These are phyloP conservation scores for Anarrhichthys ocellatus DNA, from an alignment of 2,113 vertebrate genomes.

Conservation along the genomic window DNA sequence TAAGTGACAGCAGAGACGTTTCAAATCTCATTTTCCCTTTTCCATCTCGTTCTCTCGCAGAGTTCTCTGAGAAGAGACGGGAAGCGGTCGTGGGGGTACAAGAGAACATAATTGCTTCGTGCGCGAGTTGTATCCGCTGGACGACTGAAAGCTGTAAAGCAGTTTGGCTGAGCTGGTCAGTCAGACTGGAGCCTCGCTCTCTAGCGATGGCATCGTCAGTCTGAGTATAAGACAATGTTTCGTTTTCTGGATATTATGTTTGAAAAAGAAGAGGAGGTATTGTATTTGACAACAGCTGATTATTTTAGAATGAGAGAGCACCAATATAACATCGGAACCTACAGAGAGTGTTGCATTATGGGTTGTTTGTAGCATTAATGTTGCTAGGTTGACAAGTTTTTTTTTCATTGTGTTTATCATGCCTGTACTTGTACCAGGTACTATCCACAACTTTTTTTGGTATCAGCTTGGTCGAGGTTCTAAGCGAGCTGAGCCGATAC, in stretches of 20 bases:
- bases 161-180: not conserved
- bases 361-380: not conserved
- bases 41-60: slow-evolving; percentile 25
- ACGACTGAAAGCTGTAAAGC: slow-evolving; percentile 24
- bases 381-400: not conserved
- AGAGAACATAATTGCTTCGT: slow-evolving; percentile 43
- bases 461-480: no score
- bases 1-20: slow-evolving; percentile 61
- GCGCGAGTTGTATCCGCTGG: slow-evolving; percentile 10
- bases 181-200: slow-evolving; percentile 41
- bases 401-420: not conserved
- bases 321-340: not conserved
- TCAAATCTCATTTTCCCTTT: slow-evolving; percentile 55
- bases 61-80: slow-evolving; percentile 42
- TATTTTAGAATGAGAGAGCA: not conserved
- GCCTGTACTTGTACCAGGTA: no score
- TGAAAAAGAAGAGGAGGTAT: not conserved
- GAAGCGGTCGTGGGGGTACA: slow-evolving; percentile 52
- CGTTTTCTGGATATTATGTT: not conserved
- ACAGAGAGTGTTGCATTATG: not conserved
- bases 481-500: no score
- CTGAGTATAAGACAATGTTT: not conserved
- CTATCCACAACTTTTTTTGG: not conserved
- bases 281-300: not conserved
- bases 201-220: not conserved